These are phyloP conservation scores for Scophthalmus maximus DNA, from an alignment of 2,113 vertebrate genomes.

Conservation along the genomic window DNA sequence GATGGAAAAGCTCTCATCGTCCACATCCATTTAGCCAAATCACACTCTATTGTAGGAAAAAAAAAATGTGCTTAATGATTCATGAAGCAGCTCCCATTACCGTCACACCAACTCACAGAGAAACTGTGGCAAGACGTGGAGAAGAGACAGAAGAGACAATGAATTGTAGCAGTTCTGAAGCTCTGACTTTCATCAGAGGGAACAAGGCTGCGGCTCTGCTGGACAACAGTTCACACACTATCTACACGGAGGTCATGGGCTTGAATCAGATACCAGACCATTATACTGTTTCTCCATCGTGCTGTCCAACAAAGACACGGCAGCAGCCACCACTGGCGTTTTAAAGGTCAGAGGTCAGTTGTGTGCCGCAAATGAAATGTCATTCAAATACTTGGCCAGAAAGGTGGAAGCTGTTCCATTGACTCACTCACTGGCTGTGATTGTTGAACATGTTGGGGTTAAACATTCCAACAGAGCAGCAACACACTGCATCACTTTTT, in stretches of 20 bases:
- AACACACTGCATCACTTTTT: too few relatives aligned
- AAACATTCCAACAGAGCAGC: too few relatives aligned
- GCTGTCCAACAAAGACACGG: slow-evolving; percentile 1
- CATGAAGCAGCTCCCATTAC: slow-evolving; percentile 66
- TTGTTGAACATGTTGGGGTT: too few relatives aligned
- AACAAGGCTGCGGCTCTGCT: neutral
- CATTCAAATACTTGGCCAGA: neutral
- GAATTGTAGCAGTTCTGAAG: neutral
- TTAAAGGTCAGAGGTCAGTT: slow-evolving; percentile 15
- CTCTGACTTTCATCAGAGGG: neutral
- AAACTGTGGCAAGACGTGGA: neutral
- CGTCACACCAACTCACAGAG: slow-evolving; percentile 28
- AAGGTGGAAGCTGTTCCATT: neutral
- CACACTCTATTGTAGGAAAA: slow-evolving; percentile 36
- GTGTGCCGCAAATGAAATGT: neutral
- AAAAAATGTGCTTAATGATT: slow-evolving; percentile 69
- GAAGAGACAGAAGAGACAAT: neutral
- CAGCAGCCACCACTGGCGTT: neutral
- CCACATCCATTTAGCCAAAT: slow-evolving; percentile 67
- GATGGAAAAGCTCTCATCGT: slow-evolving; percentile 57
- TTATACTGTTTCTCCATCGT: neutral
- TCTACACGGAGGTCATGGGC: neutral
- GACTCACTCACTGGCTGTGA: too few relatives aligned
- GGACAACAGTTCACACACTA: neutral
- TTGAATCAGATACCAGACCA: slow-evolving; percentile 9